phyloP scores from a whole-genome alignment of 1,140 invertebrate genomes.

The Papilio polyxenes region DNA sequence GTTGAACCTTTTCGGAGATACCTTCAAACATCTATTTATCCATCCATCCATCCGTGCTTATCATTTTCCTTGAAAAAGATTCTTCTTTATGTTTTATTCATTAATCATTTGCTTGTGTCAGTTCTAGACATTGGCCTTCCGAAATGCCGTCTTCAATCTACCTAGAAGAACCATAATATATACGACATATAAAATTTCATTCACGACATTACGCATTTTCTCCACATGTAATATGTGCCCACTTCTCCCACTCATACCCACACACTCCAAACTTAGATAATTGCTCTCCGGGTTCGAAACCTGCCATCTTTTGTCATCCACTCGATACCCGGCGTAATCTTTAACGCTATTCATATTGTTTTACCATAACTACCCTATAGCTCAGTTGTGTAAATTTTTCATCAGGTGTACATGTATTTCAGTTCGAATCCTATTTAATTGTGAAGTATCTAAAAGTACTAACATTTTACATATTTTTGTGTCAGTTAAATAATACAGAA shows the following conservation, averaged over 20 bases:
- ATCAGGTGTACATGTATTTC: neutral
- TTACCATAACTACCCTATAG: neutral
- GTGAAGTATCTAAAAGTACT: no score
- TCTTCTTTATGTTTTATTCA: no score
- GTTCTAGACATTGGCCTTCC: no score
- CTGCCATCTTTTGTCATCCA: conserved; percentile 52
- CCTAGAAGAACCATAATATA: neutral
- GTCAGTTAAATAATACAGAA: no score
- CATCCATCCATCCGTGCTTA: no score
- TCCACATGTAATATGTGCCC: conserved; percentile 50
- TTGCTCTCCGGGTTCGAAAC: conserved; percentile 56
- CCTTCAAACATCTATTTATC: no score
- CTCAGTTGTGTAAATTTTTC: neutral
- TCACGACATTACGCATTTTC: conserved; percentile 41
- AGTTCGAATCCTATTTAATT: no score
- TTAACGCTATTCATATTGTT: neutral
- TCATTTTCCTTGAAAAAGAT: no score
- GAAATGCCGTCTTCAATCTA: neutral
- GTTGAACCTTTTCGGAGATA: no score
- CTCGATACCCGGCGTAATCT: neutral
- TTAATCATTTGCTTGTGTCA: no score
- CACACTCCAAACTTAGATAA: conserved; percentile 58
- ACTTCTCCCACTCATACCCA: conserved; percentile 47
- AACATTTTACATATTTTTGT: no score
- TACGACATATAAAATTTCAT: neutral